Conservation (phyloP, 1,140 invertebrate species). For the Anthonomus grandis region DNA sequence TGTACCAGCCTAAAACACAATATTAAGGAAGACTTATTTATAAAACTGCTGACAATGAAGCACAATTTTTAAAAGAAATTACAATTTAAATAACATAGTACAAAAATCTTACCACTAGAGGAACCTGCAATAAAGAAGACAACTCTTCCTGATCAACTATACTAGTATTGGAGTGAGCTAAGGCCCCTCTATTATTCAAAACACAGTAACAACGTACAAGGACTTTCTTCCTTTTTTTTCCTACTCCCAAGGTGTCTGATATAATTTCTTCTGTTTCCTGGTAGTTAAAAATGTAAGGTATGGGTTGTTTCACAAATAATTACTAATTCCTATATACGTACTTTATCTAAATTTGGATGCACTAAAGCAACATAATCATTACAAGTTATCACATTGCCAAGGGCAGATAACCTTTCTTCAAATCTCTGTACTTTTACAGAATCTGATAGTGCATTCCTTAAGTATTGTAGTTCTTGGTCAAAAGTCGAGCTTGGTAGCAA, state of each 20-base stretch:
- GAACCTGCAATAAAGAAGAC: constrained; percentile 96
- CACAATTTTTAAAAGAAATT: background rate
- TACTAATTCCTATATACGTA: constrained; percentile 41
- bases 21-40: background rate
- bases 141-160: constrained; percentile 95
- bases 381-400: constrained; percentile 97
- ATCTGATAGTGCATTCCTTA: constrained; percentile 95
- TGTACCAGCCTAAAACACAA: constrained; percentile 76
- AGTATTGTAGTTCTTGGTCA: constrained; percentile 95
- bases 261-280: constrained; percentile 95
- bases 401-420: constrained; percentile 93
- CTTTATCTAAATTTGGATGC: constrained; percentile 93
- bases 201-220: constrained; percentile 94
- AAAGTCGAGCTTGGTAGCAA: constrained; percentile 89
- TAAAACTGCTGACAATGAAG: background rate
- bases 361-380: constrained; percentile 99
- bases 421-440: constrained; percentile 89
- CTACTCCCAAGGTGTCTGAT: constrained; percentile 89
- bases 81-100: constrained; percentile 1
- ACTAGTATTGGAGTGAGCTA: constrained; percentile 94
- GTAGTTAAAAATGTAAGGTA: constrained; percentile 35
- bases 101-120: constrained; percentile 71
- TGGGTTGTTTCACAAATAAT: background rate
- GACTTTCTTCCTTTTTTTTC: constrained; percentile 96
- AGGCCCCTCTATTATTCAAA: constrained; percentile 93